Evolutionary conservation across 1,140 invertebrate species (phyloP).

Genomic region (Nephila pilipes): DNA sequence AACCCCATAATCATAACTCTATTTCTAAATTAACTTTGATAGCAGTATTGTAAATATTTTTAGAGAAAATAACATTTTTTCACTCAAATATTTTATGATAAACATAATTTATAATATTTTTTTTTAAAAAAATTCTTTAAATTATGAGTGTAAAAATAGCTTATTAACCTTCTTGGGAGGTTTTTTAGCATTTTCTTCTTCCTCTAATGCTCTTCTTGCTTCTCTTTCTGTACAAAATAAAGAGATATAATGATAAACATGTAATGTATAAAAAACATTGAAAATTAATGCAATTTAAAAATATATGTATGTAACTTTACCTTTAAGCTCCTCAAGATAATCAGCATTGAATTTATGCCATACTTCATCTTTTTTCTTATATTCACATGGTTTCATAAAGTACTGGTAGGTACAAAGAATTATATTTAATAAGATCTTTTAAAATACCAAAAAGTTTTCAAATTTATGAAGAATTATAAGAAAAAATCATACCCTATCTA

Average conservation of each 20-base stretch:
- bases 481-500: constrained; percentile 83
- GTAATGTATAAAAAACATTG: constrained; percentile 71
- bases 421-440: no score
- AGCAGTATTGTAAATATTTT: no score
- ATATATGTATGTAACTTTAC: constrained; percentile 82
- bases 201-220: constrained; percentile 81
- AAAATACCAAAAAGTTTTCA: no score
- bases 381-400: constrained; percentile 91
- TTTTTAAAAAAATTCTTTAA: no score
- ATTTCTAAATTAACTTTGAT: no score
- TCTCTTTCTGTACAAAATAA: constrained; percentile 78
- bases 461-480: neutral
- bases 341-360: constrained; percentile 93
- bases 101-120: no score
- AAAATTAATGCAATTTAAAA: constrained; percentile 66
- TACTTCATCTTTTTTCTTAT: constrained; percentile 88
- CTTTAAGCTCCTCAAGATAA: constrained; percentile 91
- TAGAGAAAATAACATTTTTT: no score
- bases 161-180: constrained; percentile 43
- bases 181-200: constrained; percentile 78
- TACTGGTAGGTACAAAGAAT: constrained; percentile 82
- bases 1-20: no score
- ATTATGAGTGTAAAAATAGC: no score
- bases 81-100: no score
- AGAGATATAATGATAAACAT: constrained; percentile 69